A percentile compares a stretch with the other conserved stretches of the same genome.
Evolutionary conservation across 2,113 vertebrate species (phyloP).

Genomic region (Ifrita kowaldi): DNA sequence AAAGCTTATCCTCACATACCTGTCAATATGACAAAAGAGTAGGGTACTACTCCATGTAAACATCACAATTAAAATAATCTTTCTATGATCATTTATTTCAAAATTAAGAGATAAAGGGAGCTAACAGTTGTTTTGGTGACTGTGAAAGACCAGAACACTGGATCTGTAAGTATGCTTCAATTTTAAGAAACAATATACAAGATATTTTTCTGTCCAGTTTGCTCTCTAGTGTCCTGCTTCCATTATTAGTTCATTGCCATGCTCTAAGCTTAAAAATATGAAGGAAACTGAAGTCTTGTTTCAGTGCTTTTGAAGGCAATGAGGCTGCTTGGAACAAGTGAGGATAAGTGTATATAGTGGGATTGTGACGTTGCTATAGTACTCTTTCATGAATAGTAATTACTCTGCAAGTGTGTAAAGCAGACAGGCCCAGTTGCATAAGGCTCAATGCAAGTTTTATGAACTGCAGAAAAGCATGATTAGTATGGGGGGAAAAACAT

Average conservation of each 20-base stretch:
- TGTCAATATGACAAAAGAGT: background rate
- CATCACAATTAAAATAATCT: background rate
- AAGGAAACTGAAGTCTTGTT: background rate
- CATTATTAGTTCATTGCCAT: background rate
- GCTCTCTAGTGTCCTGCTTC: background rate
- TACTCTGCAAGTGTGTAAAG: conserved; percentile 48
- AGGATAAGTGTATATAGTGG: background rate
- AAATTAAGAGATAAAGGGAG: background rate
- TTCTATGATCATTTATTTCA: background rate
- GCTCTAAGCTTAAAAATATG: background rate
- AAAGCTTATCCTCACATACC: background rate
- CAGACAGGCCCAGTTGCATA: conserved; percentile 9
- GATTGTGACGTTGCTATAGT: background rate
- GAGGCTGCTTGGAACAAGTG: background rate
- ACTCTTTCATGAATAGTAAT: conserved; percentile 19
- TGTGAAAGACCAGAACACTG: background rate
- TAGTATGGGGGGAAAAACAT: background rate
- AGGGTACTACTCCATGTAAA: background rate
- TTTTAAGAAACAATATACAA: background rate
- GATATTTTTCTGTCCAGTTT: background rate
- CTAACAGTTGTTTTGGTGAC: background rate
- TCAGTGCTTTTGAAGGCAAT: background rate
- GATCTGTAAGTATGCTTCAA: background rate
- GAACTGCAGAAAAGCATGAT: conserved; percentile 65
- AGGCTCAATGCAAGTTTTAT: conserved; percentile 51